Conservation (phyloP, 2,888 invertebrate species). For the Erebia aethiops region DNA sequence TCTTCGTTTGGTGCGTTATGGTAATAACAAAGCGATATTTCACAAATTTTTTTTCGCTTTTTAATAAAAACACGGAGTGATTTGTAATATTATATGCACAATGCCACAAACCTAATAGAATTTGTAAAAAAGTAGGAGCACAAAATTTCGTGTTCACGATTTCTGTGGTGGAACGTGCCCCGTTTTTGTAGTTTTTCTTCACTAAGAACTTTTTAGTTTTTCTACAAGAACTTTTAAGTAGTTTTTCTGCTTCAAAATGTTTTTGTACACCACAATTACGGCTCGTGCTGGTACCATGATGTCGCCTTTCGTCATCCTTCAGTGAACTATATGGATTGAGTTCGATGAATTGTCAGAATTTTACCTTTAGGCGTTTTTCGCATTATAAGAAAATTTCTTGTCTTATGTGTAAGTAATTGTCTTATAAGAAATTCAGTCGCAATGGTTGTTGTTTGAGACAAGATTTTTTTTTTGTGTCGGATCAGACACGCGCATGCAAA, state of each 20-base stretch:
- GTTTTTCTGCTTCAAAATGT: constrained; percentile 52
- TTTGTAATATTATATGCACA: constrained; percentile 5
- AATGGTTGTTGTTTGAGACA: too few relatives aligned
- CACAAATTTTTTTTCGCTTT: neutral
- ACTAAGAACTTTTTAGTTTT: constrained; percentile 1
- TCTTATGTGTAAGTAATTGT: too few relatives aligned
- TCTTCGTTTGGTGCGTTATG: constrained; percentile 3
- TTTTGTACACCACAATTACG: constrained; percentile 50
- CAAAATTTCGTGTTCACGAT: constrained; percentile 55
- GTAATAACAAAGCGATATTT: constrained; percentile 5
- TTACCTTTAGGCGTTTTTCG: neutral
- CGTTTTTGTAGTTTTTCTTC: constrained; percentile 47
- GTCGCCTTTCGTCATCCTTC: constrained; percentile 75
- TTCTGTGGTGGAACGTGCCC: constrained; percentile 56
- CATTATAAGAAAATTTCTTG: too few relatives aligned
- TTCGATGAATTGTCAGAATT: constrained; percentile 41
- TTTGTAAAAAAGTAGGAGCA: constrained; percentile 4
- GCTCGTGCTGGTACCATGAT: constrained; percentile 80
- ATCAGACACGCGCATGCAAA: too few relatives aligned
- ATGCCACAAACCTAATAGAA: constrained; percentile 7
- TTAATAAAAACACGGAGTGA: neutral
- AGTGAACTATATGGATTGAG: constrained; percentile 60
- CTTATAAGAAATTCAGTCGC: too few relatives aligned
- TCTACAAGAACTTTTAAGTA: constrained; percentile 3
- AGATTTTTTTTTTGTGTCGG: too few relatives aligned